These are phyloP conservation scores for Oxyura jamaicensis DNA, from an alignment of 2,113 vertebrate genomes.

Conservation along the genomic window DNA sequence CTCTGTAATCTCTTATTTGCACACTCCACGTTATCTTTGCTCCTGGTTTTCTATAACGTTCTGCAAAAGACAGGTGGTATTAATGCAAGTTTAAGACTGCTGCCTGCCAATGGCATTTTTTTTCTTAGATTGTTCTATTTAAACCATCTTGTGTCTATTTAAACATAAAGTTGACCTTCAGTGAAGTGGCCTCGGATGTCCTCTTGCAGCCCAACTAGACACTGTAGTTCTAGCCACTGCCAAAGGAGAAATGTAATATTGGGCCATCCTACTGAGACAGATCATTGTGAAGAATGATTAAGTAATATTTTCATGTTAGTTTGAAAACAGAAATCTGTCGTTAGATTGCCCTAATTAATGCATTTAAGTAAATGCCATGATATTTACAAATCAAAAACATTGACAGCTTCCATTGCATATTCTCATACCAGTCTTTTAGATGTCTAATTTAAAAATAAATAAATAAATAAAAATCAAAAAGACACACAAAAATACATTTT, in stretches of 20 bases:
- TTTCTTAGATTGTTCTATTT: background rate
- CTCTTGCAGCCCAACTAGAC: background rate
- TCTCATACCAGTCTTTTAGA: background rate
- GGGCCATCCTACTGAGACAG: background rate
- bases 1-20: background rate
- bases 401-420: background rate
- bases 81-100: background rate
- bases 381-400: background rate
- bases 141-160: background rate
- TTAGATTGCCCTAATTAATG: background rate
- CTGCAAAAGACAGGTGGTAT: background rate
- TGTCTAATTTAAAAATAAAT: background rate
- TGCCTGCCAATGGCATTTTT: background rate
- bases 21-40: background rate
- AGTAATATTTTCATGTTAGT: background rate
- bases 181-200: background rate
- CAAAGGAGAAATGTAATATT: background rate
- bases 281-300: background rate
- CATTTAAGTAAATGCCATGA: background rate
- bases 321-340: background rate
- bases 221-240: background rate
- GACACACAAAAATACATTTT: background rate
- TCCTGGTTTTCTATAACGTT: background rate
- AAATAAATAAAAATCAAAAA: background rate
- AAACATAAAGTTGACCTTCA: background rate